Evolutionary conservation across 2,113 vertebrate species (phyloP).

Genomic region (Brachypteracias leptosomus): DNA sequence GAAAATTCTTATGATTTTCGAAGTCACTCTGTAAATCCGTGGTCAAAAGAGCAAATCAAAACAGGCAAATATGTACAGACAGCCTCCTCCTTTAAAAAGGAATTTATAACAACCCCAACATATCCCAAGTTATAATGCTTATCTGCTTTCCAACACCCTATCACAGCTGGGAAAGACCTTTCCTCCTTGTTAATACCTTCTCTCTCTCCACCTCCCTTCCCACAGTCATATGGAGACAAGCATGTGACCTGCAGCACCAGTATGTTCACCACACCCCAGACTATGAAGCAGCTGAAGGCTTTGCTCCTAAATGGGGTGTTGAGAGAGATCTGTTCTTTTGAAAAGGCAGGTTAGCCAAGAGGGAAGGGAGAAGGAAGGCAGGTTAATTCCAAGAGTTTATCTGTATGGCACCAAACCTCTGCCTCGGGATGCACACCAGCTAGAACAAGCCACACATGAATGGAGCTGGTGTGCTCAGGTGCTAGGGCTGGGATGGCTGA

Average conservation of each 20-base stretch:
- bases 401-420: not conserved
- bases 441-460: not conserved
- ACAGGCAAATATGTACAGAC: not conserved
- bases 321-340: not conserved
- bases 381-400: not conserved
- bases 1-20: not conserved
- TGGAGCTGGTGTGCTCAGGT: not conserved
- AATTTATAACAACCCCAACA: not conserved
- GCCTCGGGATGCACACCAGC: not conserved
- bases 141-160: not conserved
- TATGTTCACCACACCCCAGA: too few species aligned
- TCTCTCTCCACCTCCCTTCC: not conserved
- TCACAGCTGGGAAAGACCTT: not conserved
- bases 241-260: not conserved
- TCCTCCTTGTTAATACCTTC: not conserved
- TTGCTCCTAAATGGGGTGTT: not conserved
- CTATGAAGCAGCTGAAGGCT: not conserved
- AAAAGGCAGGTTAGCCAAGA: not conserved
- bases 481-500: not conserved
- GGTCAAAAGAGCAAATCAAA: not conserved
- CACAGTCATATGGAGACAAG: rapidly evolving
- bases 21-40: not conserved
- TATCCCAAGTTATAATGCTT: not conserved
- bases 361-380: not conserved
- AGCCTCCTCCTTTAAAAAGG: not conserved